Percentiles rank a stretch among this genome's conserved stretches.
Evolutionary conservation across 37 sponge, comb jelly and placozoan genomes (phyloP).

Genomic region (Amphimedon queenslandica): DNA sequence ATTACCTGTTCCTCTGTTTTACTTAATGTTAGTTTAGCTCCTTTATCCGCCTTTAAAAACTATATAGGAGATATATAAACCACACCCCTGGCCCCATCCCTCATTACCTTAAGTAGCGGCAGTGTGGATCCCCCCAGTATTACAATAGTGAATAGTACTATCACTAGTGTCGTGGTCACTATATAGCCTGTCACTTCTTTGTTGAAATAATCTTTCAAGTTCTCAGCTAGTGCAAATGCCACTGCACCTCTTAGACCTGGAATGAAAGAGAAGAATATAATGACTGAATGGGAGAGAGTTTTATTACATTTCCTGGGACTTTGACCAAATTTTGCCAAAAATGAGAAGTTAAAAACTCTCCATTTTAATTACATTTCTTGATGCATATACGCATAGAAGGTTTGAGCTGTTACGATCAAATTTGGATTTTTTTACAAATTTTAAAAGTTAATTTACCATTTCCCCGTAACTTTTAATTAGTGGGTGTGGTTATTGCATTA

Average conservation of each 20-base stretch:
- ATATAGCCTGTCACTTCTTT: constrained; percentile 42
- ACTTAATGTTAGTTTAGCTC: constrained; percentile 60
- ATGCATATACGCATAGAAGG: neutral
- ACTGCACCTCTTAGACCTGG: constrained; percentile 92
- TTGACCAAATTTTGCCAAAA: neutral
- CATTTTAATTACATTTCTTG: no score
- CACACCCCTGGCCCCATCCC: neutral
- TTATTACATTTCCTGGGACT: constrained; percentile 7
- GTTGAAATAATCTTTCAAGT: constrained; percentile 35
- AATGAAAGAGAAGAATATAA: neutral
- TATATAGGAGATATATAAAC: constrained; percentile 1
- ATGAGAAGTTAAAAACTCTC: no score
- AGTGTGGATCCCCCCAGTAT: constrained; percentile 80
- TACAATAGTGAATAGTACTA: constrained; percentile 90
- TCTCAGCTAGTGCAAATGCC: constrained; percentile 88
- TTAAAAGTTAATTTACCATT: neutral
- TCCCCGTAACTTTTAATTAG: no score
- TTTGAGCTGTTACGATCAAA: no score
- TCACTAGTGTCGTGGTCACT: constrained; percentile 87
- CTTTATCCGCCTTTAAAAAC: constrained; percentile 52
- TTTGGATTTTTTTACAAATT: no score
- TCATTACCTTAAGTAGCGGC: constrained; percentile 75
- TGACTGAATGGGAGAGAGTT: neutral
- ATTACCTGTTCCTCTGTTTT: constrained; percentile 82
- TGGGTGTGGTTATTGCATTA: no score